Percentiles rank a stretch among this genome's conserved stretches.
Evolutionary conservation across 2,797 vertebrate genomes (phyloP).

Genomic region (Schizopygopsis pylzovi): DNA sequence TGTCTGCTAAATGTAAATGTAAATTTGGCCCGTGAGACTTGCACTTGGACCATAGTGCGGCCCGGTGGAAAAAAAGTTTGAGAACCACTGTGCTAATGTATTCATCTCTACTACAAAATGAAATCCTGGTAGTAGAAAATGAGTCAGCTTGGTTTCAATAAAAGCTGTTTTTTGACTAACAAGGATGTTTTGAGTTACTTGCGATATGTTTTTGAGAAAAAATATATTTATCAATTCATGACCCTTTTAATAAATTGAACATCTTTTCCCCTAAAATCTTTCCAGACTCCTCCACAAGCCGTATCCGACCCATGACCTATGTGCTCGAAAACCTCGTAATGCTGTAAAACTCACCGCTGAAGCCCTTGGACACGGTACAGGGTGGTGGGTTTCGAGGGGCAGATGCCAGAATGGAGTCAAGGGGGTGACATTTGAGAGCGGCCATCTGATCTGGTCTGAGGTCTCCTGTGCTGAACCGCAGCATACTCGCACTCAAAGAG

Average conservation of each 20-base stretch:
- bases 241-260: not conserved
- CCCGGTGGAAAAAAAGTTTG: no score
- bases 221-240: no score
- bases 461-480: conserved; percentile 83
- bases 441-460: conserved; percentile 71
- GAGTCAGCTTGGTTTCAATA: not conserved
- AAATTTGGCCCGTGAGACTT: no score
- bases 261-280: not conserved
- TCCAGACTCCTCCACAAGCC: not conserved
- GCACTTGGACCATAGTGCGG: no score
- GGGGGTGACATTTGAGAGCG: conserved; percentile 71
- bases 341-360: conserved; percentile 81
- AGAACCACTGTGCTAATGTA: no score
- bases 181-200: not conserved
- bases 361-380: conserved; percentile 75
- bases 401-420: conserved; percentile 81
- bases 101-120: no score
- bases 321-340: not conserved
- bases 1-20: no score
- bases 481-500: conserved; percentile 82
- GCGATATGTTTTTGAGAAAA: not conserved
- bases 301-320: not conserved
- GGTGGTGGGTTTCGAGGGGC: conserved; percentile 70
- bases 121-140: not conserved
- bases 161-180: not conserved